Percentiles rank a stretch among this genome's conserved stretches.
Evolutionary conservation across 1,140 invertebrate genomes (phyloP).

Genomic region (Charaxes varanes): DNA sequence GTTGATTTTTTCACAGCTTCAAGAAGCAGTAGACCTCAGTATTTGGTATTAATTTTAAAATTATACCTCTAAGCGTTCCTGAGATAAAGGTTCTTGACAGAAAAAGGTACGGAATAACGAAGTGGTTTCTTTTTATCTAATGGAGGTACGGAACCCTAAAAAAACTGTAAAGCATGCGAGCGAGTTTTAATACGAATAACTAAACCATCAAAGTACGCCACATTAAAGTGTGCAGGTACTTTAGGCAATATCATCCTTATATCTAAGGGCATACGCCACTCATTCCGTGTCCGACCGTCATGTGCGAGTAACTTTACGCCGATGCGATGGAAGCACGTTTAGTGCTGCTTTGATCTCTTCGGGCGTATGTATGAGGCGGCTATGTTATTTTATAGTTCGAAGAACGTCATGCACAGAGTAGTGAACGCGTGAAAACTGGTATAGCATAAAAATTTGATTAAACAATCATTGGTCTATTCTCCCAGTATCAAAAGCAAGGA

Average conservation of each 20-base stretch:
- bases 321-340: conserved; percentile 29
- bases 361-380: conserved; percentile 14
- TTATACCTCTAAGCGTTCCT: no score
- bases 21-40: no score
- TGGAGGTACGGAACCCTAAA: no score
- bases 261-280: background rate
- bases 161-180: conserved; percentile 8
- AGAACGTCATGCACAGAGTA: conserved; percentile 11
- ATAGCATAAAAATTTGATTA: background rate
- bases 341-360: conserved; percentile 34
- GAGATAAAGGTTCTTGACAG: no score
- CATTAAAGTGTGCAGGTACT: background rate
- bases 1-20: no score
- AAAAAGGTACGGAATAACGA: no score
- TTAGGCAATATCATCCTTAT: conserved; percentile 11
- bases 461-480: conserved; percentile 1
- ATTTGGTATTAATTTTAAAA: no score
- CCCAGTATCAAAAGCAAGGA: no score
- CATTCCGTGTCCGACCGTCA: no score
- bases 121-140: no score
- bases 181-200: conserved; percentile 20
- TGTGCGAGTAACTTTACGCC: conserved; percentile 22
- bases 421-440: background rate
- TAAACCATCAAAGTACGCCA: conserved; percentile 14
- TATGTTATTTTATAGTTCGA: conserved; percentile 23